A percentile compares a stretch with the other conserved stretches of the same genome.
phyloP scores from a whole-genome alignment of 2,888 invertebrate species.

The Tipula unca region DNA sequence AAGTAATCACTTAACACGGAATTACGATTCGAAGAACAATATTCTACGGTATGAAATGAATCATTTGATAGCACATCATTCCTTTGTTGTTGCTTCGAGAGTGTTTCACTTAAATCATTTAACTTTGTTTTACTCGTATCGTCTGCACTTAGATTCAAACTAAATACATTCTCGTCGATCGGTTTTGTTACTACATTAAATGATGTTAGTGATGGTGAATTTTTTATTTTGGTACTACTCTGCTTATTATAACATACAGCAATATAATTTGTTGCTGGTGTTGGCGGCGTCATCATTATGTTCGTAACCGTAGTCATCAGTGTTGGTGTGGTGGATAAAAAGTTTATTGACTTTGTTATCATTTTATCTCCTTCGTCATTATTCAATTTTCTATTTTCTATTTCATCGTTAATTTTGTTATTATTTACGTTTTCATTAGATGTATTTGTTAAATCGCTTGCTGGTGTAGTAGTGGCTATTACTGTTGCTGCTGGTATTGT shows the following conservation, averaged over 20 bases:
- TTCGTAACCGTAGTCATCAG: neutral
- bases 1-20: neutral
- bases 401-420: neutral
- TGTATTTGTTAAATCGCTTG: neutral
- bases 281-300: neutral
- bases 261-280: neutral
- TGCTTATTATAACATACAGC: neutral
- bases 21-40: slow-evolving; percentile 15
- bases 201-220: neutral
- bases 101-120: neutral
- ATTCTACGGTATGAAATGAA: slow-evolving; percentile 9
- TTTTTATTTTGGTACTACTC: neutral
- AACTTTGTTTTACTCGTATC: neutral
- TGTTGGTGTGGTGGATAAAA: neutral
- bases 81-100: neutral
- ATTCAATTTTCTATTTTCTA: neutral
- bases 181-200: neutral
- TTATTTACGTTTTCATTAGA: neutral
- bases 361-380: slow-evolving; percentile 15
- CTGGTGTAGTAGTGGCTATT: neutral
- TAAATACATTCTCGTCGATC: neutral
- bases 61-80: slow-evolving; percentile 1
- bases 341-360: slow-evolving; percentile 15
- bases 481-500: neutral
- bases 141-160: neutral